A percentile compares a stretch with the other conserved stretches of the same genome.
Evolutionary conservation across 2,797 vertebrate genomes (phyloP).

Genomic region (Iguana delicatissima): DNA sequence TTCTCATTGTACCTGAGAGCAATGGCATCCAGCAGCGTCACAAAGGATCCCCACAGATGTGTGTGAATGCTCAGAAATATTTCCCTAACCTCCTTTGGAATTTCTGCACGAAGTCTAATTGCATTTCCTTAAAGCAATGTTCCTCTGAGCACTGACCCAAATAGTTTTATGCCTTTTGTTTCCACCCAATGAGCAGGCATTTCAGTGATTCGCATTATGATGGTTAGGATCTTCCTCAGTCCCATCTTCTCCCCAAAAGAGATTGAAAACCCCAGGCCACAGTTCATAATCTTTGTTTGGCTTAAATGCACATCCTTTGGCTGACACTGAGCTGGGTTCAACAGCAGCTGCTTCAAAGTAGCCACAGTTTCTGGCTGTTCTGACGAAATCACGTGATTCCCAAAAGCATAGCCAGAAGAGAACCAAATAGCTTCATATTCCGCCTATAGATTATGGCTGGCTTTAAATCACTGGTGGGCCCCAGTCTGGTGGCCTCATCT

Average conservation of each 20-base stretch:
- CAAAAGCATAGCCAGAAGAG: not conserved
- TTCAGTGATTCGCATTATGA: not conserved
- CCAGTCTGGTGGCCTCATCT: too few species aligned
- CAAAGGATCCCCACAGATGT: not conserved
- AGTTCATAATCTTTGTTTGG: not conserved
- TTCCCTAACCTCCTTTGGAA: constrained; percentile 9
- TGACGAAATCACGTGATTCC: not conserved
- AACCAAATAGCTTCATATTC: not conserved
- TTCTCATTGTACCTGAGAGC: not conserved
- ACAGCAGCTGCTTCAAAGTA: not conserved
- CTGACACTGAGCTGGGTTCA: not conserved
- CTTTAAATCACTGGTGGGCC: too few species aligned
- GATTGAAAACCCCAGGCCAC: not conserved
- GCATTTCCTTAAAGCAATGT: constrained; percentile 13
- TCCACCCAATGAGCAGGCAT: constrained; percentile 26
- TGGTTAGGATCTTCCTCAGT: not conserved
- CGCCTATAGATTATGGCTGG: too few species aligned
- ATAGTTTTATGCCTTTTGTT: constrained; percentile 26
- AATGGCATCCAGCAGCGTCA: constrained; percentile 3
- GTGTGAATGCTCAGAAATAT: not conserved
- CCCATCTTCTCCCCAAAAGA: not conserved
- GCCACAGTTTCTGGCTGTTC: not conserved
- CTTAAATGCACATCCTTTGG: not conserved
- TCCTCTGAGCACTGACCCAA: constrained; percentile 27
- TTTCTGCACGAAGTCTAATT: constrained; percentile 34